Evolutionary conservation across 2,113 vertebrate species (phyloP), one percentile per base, ranked within the genome.

Genomic region (Halichoeres trimaculatus): DNA sequence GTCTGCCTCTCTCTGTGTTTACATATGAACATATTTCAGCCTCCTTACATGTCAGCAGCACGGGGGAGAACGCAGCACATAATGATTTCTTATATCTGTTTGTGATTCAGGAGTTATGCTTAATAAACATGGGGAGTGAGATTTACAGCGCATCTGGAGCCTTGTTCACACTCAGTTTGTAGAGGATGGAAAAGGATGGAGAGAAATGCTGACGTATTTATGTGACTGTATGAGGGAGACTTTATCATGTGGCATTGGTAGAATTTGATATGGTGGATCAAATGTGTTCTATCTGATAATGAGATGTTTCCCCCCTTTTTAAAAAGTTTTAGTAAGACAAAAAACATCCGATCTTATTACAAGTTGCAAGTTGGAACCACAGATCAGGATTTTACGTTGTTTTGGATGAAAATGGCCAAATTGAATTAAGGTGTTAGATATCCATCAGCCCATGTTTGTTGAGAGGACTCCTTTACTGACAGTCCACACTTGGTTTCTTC

Each of bases 21-120:
- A 74, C 85, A 89, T 78, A 74, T 62, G 54, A 65, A 87, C 82
- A 91, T 91, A 91, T 84, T 76, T 92, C 80, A 91, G 76, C 70
- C 68, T 79, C 50, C 63, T 87, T 85, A 81, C 50, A 40, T 88
- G 75, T 85, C 85, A 86, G 69, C 17, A 66, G 36, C 35, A 24
- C 16, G 13, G 19, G 26, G 53, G 70, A 60, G 47, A 69, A 22
- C n/a, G 20, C 24, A 59, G 14, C 52, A 53, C 48, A 11, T 17
- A 50, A 22, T 71, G 67, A 63, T 35, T 20, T 87, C 13, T 72
- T 69, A 24, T 77, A 54, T 52, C 26, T 26, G 57, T n/a, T 65
- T 71, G 71, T 61, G 23, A 84, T 61, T 82, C 56, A 35, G 51
- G 68, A 90, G 87, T 89, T 83, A 86, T 51, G 26, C 22, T 58